Evolutionary conservation across 1,140 invertebrate species (phyloP).

Genomic region (Drosophila guanche): DNA sequence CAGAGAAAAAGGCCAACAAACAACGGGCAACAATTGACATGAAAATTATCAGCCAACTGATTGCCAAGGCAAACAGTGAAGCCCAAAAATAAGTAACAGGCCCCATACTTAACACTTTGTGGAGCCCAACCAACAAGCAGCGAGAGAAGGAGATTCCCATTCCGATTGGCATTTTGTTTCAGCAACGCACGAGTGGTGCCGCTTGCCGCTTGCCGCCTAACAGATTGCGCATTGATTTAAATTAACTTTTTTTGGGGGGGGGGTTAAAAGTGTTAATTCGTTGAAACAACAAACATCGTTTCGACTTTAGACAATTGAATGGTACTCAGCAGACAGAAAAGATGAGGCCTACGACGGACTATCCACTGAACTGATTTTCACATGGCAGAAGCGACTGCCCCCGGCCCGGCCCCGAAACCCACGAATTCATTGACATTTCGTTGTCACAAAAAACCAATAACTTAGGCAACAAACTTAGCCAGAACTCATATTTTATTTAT

Average conservation of each 20-base stretch:
- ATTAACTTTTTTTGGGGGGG: slow-evolving; percentile 52
- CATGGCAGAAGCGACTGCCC: slow-evolving; percentile 39
- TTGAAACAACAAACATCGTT: slow-evolving; percentile 47
- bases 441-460: slow-evolving; percentile 50
- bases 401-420: not conserved
- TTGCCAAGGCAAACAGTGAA: slow-evolving; percentile 69
- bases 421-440: slow-evolving; percentile 73
- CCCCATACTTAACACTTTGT: slow-evolving; percentile 79
- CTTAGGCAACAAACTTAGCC: slow-evolving; percentile 68
- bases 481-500: slow-evolving; percentile 78
- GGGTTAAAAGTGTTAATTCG: slow-evolving; percentile 59
- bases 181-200: slow-evolving; percentile 72
- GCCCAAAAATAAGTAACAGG: slow-evolving; percentile 46
- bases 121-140: slow-evolving; percentile 60
- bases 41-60: slow-evolving; percentile 77
- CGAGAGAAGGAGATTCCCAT: slow-evolving; percentile 3
- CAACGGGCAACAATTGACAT: slow-evolving; percentile 57
- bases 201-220: slow-evolving; percentile 16
- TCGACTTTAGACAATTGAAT: slow-evolving; percentile 42
- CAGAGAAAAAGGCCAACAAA: slow-evolving; percentile 10
- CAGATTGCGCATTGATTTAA: slow-evolving; percentile 76
- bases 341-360: not conserved
- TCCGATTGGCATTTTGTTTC: slow-evolving; percentile 75
- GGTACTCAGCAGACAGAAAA: slow-evolving; percentile 31
- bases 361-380: slow-evolving; percentile 63